Evolutionary conservation across 1,140 invertebrate species (phyloP).

Genomic region (Zaprionus taronus): DNA sequence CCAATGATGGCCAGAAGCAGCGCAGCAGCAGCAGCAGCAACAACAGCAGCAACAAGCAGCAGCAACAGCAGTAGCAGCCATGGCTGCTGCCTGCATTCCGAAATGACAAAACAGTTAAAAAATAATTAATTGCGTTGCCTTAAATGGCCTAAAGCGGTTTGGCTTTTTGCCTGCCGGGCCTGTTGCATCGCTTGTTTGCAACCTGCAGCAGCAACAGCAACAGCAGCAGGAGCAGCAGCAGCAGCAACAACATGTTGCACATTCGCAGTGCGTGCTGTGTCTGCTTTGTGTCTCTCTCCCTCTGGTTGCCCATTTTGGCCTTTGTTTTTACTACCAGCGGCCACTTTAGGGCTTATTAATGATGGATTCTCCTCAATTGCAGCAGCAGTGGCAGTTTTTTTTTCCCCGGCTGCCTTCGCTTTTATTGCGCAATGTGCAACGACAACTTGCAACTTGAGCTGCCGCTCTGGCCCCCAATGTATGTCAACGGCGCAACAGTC

Average conservation of each 20-base stretch:
- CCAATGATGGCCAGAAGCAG: not conserved
- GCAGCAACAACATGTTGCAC: slow-evolving; percentile 29
- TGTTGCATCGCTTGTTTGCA: slow-evolving; percentile 61
- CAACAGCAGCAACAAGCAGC: slow-evolving; percentile 48
- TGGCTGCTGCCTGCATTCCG: slow-evolving; percentile 76
- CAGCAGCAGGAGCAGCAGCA: no score
- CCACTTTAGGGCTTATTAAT: slow-evolving; percentile 83
- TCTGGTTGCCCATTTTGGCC: slow-evolving; percentile 74
- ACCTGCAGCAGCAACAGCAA: slow-evolving; percentile 60
- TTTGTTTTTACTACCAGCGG: slow-evolving; percentile 75
- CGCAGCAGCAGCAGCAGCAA: slow-evolving; percentile 12
- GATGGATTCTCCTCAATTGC: slow-evolving; percentile 81
- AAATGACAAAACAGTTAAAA: slow-evolving; percentile 85
- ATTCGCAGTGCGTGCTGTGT: slow-evolving; percentile 40
- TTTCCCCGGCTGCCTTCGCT: slow-evolving; percentile 23
- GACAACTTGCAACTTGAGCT: slow-evolving; percentile 20
- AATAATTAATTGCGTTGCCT: slow-evolving; percentile 84
- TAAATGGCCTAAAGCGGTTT: slow-evolving; percentile 83
- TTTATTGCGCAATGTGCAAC: slow-evolving; percentile 75
- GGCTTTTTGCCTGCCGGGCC: slow-evolving; percentile 61
- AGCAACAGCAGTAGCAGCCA: slow-evolving; percentile 69
- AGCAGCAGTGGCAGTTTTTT: slow-evolving; percentile 32
- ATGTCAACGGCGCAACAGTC: slow-evolving; percentile 69
- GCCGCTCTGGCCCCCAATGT: slow-evolving; percentile 53
- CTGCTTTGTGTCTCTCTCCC: slow-evolving; percentile 14